Conservation (phyloP, 1,140 invertebrate genomes). For the Lasioglossum baleicum region DNA sequence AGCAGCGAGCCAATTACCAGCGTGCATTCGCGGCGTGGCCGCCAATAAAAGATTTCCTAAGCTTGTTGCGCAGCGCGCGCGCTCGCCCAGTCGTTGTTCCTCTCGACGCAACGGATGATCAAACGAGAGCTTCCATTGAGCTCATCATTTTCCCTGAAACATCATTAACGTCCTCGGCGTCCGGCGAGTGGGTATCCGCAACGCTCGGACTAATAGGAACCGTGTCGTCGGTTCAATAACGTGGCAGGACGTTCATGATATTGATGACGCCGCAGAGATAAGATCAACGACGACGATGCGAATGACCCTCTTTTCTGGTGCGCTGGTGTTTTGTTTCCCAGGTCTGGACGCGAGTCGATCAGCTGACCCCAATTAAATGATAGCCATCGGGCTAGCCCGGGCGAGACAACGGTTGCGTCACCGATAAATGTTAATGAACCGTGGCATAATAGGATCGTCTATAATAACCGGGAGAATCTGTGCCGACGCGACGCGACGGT, state of each 20-base stretch:
- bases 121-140: neutral
- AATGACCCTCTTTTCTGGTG: conserved; percentile 35
- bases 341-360: conserved; percentile 46
- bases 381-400: conserved; percentile 50
- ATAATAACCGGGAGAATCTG: conserved; percentile 47
- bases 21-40: no score
- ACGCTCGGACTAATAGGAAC: conserved; percentile 21
- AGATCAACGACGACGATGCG: conserved; percentile 43
- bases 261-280: conserved; percentile 46
- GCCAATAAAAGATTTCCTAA: neutral
- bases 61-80: neutral
- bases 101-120: neutral
- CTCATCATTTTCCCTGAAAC: conserved; percentile 5
- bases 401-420: conserved; percentile 56
- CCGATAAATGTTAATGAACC: conserved; percentile 64
- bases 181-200: neutral
- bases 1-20: no score
- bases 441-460: conserved; percentile 47
- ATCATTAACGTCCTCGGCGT: neutral
- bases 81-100: no score
- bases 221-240: conserved; percentile 15
- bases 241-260: conserved; percentile 4
- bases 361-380: conserved; percentile 62
- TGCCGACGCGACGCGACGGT: neutral
- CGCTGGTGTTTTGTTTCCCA: conserved; percentile 1